Evolutionary conservation across 2,888 invertebrate species (phyloP).

Genomic region (Drosophila anomalata): DNA sequence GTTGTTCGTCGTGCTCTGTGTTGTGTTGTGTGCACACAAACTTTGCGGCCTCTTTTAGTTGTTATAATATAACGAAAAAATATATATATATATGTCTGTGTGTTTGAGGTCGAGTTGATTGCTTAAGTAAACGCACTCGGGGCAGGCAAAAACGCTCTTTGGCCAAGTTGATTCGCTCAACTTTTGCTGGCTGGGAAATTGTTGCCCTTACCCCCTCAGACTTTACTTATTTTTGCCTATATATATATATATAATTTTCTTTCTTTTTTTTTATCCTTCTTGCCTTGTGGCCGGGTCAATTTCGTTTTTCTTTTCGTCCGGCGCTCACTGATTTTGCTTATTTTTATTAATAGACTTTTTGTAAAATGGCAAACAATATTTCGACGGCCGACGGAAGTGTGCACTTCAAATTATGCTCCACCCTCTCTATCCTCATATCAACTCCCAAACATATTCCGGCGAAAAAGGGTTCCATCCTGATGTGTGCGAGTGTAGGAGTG

Average conservation of each 20-base stretch:
- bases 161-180: constrained; percentile 65
- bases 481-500: background rate
- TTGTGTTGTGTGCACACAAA: constrained; percentile 38
- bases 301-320: constrained; percentile 41
- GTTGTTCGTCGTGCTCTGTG: background rate
- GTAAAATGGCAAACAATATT: constrained; percentile 67
- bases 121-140: constrained; percentile 78
- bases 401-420: constrained; percentile 72
- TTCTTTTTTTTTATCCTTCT: constrained; percentile 20
- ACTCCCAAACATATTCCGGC: background rate
- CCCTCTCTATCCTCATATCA: constrained; percentile 5
- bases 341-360: constrained; percentile 76
- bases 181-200: constrained; percentile 59
- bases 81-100: constrained; percentile 45
- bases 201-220: constrained; percentile 21
- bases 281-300: constrained; percentile 64
- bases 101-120: constrained; percentile 77
- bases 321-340: constrained; percentile 57
- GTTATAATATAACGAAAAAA: constrained; percentile 76
- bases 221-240: constrained; percentile 20
- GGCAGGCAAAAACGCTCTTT: constrained; percentile 52
- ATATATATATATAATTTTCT: constrained; percentile 22
- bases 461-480: constrained; percentile 20
- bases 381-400: constrained; percentile 51
- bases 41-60: constrained; percentile 78